Percentiles rank a stretch among this genome's conserved stretches.
Conservation (phyloP, 2,888 invertebrate genomes). For the Leptopterna dolabrata region DNA sequence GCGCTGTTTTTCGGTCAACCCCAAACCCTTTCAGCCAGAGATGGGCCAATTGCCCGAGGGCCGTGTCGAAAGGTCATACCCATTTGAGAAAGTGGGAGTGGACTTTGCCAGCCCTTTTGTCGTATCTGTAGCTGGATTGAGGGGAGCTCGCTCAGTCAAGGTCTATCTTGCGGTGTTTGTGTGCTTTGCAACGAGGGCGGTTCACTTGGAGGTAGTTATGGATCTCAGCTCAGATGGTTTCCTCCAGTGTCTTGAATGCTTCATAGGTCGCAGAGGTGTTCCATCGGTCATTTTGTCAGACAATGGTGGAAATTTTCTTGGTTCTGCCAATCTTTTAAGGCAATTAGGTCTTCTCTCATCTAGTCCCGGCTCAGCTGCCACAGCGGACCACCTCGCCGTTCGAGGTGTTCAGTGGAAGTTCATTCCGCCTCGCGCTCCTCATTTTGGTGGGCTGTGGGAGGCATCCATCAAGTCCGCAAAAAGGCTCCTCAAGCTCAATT, state of each 20-base stretch:
- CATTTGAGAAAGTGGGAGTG: background rate
- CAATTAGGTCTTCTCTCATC: slow-evolving; percentile 15
- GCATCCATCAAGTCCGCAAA: background rate
- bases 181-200: background rate
- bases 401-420: no score
- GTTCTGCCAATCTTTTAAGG: slow-evolving; percentile 31
- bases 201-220: background rate
- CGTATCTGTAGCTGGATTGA: background rate
- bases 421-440: background rate
- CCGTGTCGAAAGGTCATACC: background rate
- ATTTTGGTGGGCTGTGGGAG: background rate
- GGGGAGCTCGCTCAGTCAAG: background rate
- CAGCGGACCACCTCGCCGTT: background rate
- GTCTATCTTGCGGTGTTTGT: background rate
- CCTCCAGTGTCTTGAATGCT: no score
- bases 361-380: background rate
- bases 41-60: slow-evolving; percentile 27
- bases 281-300: slow-evolving; percentile 26
- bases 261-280: slow-evolving; percentile 16
- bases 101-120: slow-evolving; percentile 35
- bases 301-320: slow-evolving; percentile 19
- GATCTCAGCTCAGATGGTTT: slow-evolving; percentile 13
- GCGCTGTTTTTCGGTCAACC: background rate
- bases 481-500: background rate
- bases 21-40: slow-evolving; percentile 22